These are phyloP conservation scores for Steinernema khuongi DNA, from an alignment of 1,140 invertebrate species.

Conservation along the genomic window DNA sequence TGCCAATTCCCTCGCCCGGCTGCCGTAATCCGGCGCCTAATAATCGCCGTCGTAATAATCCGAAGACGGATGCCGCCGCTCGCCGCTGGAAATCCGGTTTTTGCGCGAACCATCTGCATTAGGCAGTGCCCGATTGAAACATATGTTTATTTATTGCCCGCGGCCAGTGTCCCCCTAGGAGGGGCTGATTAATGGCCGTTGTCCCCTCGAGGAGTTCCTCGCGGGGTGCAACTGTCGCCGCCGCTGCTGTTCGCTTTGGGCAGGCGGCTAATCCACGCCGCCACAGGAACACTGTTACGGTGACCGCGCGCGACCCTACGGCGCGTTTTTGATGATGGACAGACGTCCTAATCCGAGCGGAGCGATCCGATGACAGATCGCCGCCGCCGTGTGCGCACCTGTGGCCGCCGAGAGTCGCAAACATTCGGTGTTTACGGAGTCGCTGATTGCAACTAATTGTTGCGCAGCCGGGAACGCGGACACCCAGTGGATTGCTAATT, in stretches of 20 bases:
- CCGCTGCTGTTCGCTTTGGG: not conserved
- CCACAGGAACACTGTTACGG: not conserved
- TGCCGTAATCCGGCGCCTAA: not conserved
- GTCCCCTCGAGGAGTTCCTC: not conserved
- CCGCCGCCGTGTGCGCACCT: not conserved
- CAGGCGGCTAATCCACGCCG: not conserved
- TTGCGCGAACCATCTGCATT: constrained; percentile 3
- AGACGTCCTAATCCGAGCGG: not conserved
- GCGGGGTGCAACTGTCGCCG: not conserved
- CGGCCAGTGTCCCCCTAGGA: not conserved
- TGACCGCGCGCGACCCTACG: not conserved
- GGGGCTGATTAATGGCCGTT: not conserved
- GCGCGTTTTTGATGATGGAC: constrained; percentile 8
- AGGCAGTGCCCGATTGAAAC: constrained; percentile 14
- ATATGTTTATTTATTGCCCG: constrained; percentile 15
- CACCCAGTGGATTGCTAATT: no score
- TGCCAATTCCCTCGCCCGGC: no score
- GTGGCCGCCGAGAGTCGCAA: not conserved
- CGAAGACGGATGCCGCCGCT: not conserved
- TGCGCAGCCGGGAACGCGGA: no score
- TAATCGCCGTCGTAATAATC: not conserved
- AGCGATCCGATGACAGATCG: not conserved
- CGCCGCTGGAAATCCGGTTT: not conserved
- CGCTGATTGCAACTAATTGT: not conserved
- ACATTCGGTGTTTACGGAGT: constrained; percentile 3